phyloP scores from a whole-genome alignment of 1,140 invertebrate species.

The Forficula auricularia region DNA sequence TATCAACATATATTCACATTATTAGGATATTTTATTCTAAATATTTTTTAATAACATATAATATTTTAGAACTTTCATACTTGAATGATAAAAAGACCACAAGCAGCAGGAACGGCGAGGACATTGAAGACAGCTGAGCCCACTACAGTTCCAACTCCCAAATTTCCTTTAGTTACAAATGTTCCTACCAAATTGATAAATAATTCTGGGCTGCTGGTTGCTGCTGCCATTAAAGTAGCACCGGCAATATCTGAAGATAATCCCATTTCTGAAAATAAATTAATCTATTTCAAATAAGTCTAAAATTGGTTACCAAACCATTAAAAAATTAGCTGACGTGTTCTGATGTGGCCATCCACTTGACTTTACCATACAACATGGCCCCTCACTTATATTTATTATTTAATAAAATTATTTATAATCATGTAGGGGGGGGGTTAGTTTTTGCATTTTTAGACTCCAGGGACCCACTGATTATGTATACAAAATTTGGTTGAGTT shows the following conservation, averaged over 20 bases:
- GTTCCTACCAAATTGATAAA: constrained; percentile 36
- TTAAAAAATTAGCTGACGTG: background rate
- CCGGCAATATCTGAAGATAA: constrained; percentile 42
- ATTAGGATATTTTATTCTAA: constrained; percentile 5
- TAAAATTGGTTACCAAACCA: too few relatives aligned
- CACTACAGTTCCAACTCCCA: constrained; percentile 45
- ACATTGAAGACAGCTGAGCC: constrained; percentile 54
- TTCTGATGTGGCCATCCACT: too few relatives aligned
- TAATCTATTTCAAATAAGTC: too few relatives aligned
- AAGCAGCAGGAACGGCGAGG: constrained; percentile 45
- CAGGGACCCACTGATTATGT: too few relatives aligned
- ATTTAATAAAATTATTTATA: too few relatives aligned
- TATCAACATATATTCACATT: constrained; percentile 4
- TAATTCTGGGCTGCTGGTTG: constrained; percentile 42
- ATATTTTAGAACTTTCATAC: too few relatives aligned
- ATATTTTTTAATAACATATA: too few relatives aligned
- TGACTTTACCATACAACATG: too few relatives aligned
- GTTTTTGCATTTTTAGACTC: too few relatives aligned
- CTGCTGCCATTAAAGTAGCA: constrained; percentile 45
- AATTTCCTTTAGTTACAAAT: constrained; percentile 38
- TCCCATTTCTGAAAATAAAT: constrained; percentile 23
- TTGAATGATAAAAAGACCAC: constrained; percentile 41
- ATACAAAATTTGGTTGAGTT: too few relatives aligned
- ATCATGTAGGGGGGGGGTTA: too few relatives aligned
- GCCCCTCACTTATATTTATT: too few relatives aligned